phyloP scores from a whole-genome alignment of 2,888 invertebrate genomes.

The Parnassius apollo region DNA sequence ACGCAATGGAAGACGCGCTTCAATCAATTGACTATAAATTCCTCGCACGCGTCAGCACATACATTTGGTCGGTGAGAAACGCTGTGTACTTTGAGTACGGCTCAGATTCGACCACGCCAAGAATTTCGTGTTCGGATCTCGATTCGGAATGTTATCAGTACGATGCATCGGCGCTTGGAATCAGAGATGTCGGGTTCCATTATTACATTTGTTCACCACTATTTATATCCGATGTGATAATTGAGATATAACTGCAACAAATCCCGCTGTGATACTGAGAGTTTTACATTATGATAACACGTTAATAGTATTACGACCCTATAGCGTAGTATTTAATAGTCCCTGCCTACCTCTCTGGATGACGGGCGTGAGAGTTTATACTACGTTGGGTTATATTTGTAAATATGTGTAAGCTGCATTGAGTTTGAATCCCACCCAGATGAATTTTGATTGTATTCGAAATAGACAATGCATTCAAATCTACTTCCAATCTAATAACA shows the following conservation, averaged over 20 bases:
- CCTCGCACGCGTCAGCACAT: slow-evolving; percentile 66
- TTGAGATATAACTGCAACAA: slow-evolving; percentile 48
- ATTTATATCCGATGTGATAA: slow-evolving; percentile 65
- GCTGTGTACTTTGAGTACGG: slow-evolving; percentile 58
- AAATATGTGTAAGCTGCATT: too few species aligned
- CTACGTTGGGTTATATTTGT: too few species aligned
- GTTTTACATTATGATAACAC: slow-evolving; percentile 28
- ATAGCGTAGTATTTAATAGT: too few species aligned
- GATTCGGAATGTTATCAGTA: slow-evolving; percentile 76
- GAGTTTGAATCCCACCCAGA: too few species aligned
- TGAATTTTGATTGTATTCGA: too few species aligned
- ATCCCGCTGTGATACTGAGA: slow-evolving; percentile 17
- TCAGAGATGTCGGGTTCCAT: slow-evolving; percentile 62
- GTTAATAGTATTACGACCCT: slow-evolving; percentile 10
- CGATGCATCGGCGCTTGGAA: slow-evolving; percentile 65
- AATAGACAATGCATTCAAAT: too few species aligned
- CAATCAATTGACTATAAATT: slow-evolving; percentile 70
- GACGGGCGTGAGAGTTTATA: too few species aligned
- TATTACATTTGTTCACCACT: slow-evolving; percentile 64
- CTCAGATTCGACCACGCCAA: slow-evolving; percentile 62
- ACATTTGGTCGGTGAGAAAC: slow-evolving; percentile 37
- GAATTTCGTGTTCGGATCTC: slow-evolving; percentile 73
- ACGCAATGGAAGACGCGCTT: slow-evolving; percentile 66
- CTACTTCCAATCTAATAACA: too few species aligned
- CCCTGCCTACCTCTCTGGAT: too few species aligned